Base-by-base conservation (phyloP, 2,888 invertebrate species). In the Andrena marginata region DNA sequence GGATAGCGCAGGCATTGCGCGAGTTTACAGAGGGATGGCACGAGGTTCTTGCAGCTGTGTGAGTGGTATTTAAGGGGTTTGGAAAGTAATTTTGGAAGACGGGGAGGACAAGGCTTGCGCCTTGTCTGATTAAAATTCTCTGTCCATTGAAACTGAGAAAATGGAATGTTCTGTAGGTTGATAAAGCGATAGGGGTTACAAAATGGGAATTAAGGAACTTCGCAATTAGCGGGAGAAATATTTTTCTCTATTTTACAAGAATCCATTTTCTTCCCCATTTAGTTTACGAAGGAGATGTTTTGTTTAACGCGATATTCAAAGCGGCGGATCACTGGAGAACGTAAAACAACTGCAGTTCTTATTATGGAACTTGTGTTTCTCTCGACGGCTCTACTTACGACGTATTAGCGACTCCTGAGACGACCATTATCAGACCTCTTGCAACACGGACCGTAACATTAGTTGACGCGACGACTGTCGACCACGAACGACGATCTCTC, bases 351-450 rank as follows among this genome's bases (percentile, higher is more conserved):
- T 89, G 87, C 91, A 87, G 89, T 89, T 84, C 86, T 88, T 86
- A 83, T 91, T 89, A 89, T 86, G 86, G 80, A 48, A 86, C 85
- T 80, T 69, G 77, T 60, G 63, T 56, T 71, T 74, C 74, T 73
- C 80, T 70, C 68, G 63, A 71, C 65, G 64, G 8, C 33, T 64
- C 72, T 84, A 85, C 86, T 89, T 89, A 88, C 80, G 81, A 72
- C 89, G 82, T 89, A 90, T 90, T 91, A 90, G 89, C 83, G 80
- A 86, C 84, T 89, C 90, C 82, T 90, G 80, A 86, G 88, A 79
- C 85, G 79, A 65, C 85, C 82, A 82, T 90, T 88, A 85, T 76
- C 82, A 70, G 68, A 33, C 56, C 82, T 85, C 86, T 85, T 87
- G 87, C 89, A 82, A 89, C 86, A 89, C 82, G 85, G 81, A 84